A percentile compares a stretch with the other conserved stretches of the same genome.
Conservation (phyloP, 2,113 vertebrate species). For the Haplochromis vanheusdeni region DNA sequence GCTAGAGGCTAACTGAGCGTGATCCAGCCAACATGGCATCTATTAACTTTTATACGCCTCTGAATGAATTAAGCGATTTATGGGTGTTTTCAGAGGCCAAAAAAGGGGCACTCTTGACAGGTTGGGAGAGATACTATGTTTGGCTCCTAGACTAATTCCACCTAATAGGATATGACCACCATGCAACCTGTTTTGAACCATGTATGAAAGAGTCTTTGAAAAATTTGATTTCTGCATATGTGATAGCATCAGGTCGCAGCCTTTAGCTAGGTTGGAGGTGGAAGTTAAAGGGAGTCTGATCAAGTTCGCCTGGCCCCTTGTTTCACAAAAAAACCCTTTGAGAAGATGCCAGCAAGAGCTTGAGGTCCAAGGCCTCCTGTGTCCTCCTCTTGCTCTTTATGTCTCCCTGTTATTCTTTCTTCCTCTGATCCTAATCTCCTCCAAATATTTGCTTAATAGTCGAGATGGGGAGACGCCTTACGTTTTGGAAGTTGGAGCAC, state of each 20-base stretch:
- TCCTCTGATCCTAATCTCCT: slow-evolving; percentile 51
- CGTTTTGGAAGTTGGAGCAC: slow-evolving; percentile 5
- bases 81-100: neutral
- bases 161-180: slow-evolving; percentile 14
- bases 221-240: neutral
- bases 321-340: slow-evolving; percentile 65
- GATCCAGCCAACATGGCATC: neutral
- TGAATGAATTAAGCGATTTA: neutral
- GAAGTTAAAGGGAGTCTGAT: slow-evolving; percentile 37
- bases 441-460: slow-evolving; percentile 65
- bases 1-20: neutral
- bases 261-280: slow-evolving; percentile 14
- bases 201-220: slow-evolving; percentile 14
- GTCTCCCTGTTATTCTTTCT: slow-evolving; percentile 8
- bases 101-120: neutral
- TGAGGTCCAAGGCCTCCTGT: slow-evolving; percentile 52
- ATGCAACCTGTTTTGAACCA: neutral
- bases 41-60: slow-evolving; percentile 27
- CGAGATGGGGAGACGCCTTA: slow-evolving; percentile 60
- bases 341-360: slow-evolving; percentile 60
- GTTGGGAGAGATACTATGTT: neutral
- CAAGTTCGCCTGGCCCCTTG: slow-evolving; percentile 25
- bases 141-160: neutral
- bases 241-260: neutral
- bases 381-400: slow-evolving; percentile 25